A percentile compares a stretch with the other conserved stretches of the same genome.
phyloP scores from a whole-genome alignment of 2,113 vertebrate species.

The Salvelinus sp. region DNA sequence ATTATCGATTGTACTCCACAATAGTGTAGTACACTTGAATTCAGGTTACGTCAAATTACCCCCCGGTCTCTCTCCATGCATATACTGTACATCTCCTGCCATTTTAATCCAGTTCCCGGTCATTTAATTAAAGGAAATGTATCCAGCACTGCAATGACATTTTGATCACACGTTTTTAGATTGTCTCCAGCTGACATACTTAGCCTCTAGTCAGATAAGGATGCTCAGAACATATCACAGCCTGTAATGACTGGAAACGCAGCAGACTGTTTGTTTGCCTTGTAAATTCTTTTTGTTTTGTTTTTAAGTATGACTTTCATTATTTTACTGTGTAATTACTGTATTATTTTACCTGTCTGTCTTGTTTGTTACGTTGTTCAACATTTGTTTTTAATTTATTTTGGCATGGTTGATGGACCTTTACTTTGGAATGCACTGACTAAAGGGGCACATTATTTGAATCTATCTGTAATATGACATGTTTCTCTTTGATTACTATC shows the following conservation, averaged over 20 bases:
- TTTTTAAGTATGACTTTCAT: background rate
- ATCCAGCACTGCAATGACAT: too few relatives aligned
- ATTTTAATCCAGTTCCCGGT: too few relatives aligned
- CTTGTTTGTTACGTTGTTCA: constrained; percentile 19
- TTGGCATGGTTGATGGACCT: constrained; percentile 3
- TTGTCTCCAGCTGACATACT: too few relatives aligned
- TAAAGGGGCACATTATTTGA: constrained; percentile 10
- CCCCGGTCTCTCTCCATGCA: too few relatives aligned
- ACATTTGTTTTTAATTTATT: constrained; percentile 16
- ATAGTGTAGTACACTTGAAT: too few relatives aligned
- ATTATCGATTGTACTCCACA: too few relatives aligned
- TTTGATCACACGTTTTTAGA: too few relatives aligned
- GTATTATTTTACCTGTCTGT: constrained; percentile 25
- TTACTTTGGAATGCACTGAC: constrained; percentile 33
- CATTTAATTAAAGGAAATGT: too few relatives aligned
- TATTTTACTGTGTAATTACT: constrained; percentile 7
- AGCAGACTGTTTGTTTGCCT: background rate
- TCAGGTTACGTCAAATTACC: too few relatives aligned
- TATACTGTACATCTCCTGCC: too few relatives aligned
- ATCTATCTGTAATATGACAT: constrained; percentile 10
- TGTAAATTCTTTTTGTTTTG: constrained; percentile 23
- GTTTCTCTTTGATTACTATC: constrained; percentile 56
- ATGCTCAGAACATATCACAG: background rate
- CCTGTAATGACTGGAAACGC: constrained; percentile 1
- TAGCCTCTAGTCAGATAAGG: too few relatives aligned